phyloP scores from a whole-genome alignment of 2,797 vertebrate genomes.

The Spinibarbus caldwelli region DNA sequence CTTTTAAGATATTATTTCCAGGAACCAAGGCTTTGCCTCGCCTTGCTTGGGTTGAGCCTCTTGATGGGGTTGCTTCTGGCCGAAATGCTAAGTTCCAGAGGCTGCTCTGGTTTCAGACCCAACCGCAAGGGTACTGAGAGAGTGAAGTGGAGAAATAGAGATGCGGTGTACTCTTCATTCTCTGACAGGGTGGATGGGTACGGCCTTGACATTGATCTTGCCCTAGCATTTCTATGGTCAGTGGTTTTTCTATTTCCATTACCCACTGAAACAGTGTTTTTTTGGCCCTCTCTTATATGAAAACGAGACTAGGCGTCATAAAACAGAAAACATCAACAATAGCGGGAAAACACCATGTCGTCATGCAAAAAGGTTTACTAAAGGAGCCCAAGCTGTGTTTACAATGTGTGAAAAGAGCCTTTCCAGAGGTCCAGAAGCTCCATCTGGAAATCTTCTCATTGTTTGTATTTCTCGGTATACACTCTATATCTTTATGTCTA shows the following conservation, averaged over 20 bases:
- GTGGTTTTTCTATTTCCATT: slow-evolving; percentile 41
- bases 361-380: neutral
- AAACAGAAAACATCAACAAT: neutral
- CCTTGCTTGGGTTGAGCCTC: slow-evolving; percentile 55
- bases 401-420: slow-evolving; percentile 3
- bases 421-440: slow-evolving; percentile 57
- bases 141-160: slow-evolving; percentile 11
- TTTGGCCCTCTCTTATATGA: neutral
- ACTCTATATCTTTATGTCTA: slow-evolving; percentile 23
- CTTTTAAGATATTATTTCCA: slow-evolving; percentile 48
- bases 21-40: neutral
- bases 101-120: slow-evolving; percentile 41
- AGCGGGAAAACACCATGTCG: neutral
- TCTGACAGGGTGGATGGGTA: neutral
- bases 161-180: slow-evolving; percentile 10
- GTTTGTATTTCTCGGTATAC: slow-evolving; percentile 39
- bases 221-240: slow-evolving; percentile 34
- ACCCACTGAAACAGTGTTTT: neutral
- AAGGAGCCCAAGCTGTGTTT: neutral
- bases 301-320: neutral
- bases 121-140: slow-evolving; percentile 37
- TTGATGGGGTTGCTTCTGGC: slow-evolving; percentile 55
- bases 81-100: slow-evolving; percentile 45
- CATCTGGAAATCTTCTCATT: slow-evolving; percentile 70
- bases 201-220: slow-evolving; percentile 18